These are phyloP conservation scores for Neotoma lepida DNA, from an alignment of 2,113 vertebrate genomes.

Conservation along the genomic window DNA sequence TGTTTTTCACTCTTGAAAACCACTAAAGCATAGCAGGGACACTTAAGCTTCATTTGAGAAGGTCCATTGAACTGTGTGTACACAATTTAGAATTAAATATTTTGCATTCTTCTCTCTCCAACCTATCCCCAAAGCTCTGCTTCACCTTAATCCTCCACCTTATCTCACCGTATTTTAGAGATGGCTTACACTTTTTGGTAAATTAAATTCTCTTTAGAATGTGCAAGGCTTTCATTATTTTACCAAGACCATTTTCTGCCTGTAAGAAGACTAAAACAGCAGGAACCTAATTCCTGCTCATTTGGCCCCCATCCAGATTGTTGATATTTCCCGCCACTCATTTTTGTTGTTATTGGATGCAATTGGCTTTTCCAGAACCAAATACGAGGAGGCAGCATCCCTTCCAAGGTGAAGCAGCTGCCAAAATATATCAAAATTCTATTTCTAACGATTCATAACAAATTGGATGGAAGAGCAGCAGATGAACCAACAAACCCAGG, in stretches of 20 bases:
- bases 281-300: slow-evolving; percentile 55
- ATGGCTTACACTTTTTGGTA: slow-evolving; percentile 38
- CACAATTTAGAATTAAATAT: slow-evolving; percentile 46
- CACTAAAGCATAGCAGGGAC: slow-evolving; percentile 40
- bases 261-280: slow-evolving; percentile 53
- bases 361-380: slow-evolving; percentile 22
- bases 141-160: neutral
- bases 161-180: slow-evolving; percentile 34
- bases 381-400: neutral
- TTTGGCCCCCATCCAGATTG: slow-evolving; percentile 45
- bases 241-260: slow-evolving; percentile 46
- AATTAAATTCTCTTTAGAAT: slow-evolving; percentile 61
- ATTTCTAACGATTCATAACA: slow-evolving; percentile 68
- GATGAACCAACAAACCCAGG: slow-evolving; percentile 61
- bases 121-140: slow-evolving; percentile 14
- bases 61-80: slow-evolving; percentile 17
- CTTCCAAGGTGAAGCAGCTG: slow-evolving; percentile 70
- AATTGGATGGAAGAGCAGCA: slow-evolving; percentile 60
- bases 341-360: slow-evolving; percentile 48
- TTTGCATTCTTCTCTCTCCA: slow-evolving; percentile 42
- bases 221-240: slow-evolving; percentile 64
- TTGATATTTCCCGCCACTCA: neutral
- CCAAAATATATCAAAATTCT: slow-evolving; percentile 50
- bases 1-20: slow-evolving; percentile 61
- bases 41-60: slow-evolving; percentile 54